Evolutionary conservation across 2,888 invertebrate genomes (phyloP), one percentile per base, ranked within the genome.

Genomic region (Calliopum simillimum): DNA sequence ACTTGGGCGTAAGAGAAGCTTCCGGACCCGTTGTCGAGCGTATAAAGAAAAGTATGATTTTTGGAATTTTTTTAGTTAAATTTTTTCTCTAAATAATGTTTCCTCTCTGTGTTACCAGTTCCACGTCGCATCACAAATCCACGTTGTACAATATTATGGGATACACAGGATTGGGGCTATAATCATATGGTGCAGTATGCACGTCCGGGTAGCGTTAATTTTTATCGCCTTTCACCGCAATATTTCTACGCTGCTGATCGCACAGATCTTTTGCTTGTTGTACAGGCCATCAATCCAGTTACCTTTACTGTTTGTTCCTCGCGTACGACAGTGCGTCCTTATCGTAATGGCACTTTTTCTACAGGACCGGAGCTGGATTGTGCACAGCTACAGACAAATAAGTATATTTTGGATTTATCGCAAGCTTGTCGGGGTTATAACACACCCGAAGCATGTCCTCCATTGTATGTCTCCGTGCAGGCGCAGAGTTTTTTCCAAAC

Each of bases 151-250:
- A 81, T 88, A 1, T 79, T 82, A 51, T 90, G 87, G 81, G 73
- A 81, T 14, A 79, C 83, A 0, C 80, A 79, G 6, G 84, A 83
- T 2, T 87, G 86, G 58, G 89, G 89, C 41, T 80, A 75, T 61
- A 80, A 74, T 75, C 87, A 84, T 75, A 86, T 90, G 72, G 86
- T 86, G 16, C 90, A 92, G 79, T 91, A 88, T 76, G 87, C 92
- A 6, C 90, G 91, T 74, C 90, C 92, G 5, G 88, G 88, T 16
- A 89, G 88, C 71, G 87, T 89, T 1, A 91, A 90, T 80, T 93
- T 89, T 81, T 93, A 94, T 80, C 88, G 90, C 43, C 82, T 94
- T 51, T 89, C 91, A 76, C 88, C 94, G 0, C 92, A 93, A 81
- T 94, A 94, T 78, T 93, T 93, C 85, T 91, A 84, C 70, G 81